These are phyloP conservation scores for Stenodema calcarata DNA, from an alignment of 2,888 invertebrate genomes.

Conservation along the genomic window DNA sequence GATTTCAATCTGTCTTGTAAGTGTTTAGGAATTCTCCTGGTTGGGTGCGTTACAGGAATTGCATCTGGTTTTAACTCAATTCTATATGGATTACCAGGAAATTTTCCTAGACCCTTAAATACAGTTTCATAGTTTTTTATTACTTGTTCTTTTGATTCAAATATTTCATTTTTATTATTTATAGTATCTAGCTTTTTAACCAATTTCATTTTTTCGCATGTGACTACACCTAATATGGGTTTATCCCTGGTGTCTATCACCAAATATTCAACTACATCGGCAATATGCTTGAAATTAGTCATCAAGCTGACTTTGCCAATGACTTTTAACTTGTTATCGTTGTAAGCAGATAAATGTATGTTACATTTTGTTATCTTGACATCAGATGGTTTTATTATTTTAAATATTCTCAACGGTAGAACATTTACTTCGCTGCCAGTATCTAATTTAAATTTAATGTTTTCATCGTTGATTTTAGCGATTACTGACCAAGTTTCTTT, in stretches of 20 bases:
- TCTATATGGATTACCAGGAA: not conserved
- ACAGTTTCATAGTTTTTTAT: not conserved
- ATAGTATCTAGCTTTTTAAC: not conserved
- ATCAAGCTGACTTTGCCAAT: not conserved
- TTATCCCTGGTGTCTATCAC: not conserved
- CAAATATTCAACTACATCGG: not conserved
- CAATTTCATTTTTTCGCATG: conserved; percentile 49
- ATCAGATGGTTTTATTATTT: not conserved
- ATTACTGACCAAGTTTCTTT: conserved; percentile 10
- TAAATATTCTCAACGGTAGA: conserved; percentile 38
- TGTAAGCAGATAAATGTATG: not conserved
- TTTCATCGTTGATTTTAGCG: not conserved
- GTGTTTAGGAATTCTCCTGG: conserved; percentile 54
- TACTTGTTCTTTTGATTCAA: not conserved
- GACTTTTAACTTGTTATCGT: not conserved
- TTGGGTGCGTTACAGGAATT: conserved; percentile 35
- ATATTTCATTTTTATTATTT: not conserved
- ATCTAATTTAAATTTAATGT: conserved; percentile 44
- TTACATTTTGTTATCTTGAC: not conserved
- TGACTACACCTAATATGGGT: conserved; percentile 11
- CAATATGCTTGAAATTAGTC: not conserved
- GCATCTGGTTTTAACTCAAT: conserved; percentile 54
- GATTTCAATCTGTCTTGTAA: conserved; percentile 53
- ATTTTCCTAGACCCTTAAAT: not conserved
- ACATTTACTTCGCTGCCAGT: conserved; percentile 37